These are phyloP conservation scores for Enteromius radiatus DNA, from an alignment of 2,797 vertebrate species.

Conservation along the genomic window DNA sequence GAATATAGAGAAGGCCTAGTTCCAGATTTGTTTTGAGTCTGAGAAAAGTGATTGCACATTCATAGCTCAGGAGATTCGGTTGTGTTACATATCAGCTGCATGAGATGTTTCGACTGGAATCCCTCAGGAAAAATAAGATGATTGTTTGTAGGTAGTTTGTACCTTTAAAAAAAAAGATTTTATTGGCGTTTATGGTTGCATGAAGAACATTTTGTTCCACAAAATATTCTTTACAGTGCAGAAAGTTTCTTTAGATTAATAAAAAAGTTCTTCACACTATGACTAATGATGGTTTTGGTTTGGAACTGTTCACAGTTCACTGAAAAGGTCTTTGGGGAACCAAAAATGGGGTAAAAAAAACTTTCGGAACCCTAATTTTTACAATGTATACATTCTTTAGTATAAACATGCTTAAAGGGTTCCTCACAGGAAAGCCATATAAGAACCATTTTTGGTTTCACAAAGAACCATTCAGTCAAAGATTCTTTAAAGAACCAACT, in stretches of 20 bases:
- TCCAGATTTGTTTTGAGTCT: background rate
- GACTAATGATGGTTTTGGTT: too few species aligned
- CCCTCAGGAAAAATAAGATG: background rate
- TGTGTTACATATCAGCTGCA: background rate
- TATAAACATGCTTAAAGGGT: background rate
- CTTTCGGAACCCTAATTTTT: background rate
- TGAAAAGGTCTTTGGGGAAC: background rate
- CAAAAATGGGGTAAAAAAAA: background rate
- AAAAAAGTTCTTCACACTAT: background rate
- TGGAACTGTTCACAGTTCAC: background rate
- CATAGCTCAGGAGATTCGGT: background rate
- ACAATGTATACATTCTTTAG: background rate
- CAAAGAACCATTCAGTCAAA: background rate
- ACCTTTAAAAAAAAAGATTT: background rate
- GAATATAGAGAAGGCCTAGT: background rate
- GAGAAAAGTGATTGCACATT: background rate
- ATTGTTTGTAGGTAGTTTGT: background rate
- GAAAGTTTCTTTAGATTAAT: background rate
- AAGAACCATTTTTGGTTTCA: background rate
- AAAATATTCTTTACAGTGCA: background rate
- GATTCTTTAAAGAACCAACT: background rate
- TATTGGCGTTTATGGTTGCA: background rate
- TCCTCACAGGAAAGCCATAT: background rate
- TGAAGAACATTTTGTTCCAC: background rate
- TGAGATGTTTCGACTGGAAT: background rate